phyloP scores from a whole-genome alignment of 2,797 vertebrate species.

The Ptychobarbus kaznakovi region DNA sequence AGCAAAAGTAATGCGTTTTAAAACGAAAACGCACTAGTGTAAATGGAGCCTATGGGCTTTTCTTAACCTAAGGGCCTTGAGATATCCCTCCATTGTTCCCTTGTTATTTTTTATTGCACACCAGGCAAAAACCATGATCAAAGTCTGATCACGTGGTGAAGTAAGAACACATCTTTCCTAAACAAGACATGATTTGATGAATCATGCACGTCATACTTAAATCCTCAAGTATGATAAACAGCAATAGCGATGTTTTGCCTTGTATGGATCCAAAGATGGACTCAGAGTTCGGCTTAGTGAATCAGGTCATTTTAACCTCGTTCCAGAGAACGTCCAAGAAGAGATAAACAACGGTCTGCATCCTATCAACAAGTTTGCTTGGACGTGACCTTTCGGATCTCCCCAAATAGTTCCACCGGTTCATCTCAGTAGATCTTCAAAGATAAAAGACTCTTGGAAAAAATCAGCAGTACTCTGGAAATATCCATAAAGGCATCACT shows the following conservation, averaged over 20 bases:
- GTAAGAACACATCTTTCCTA: constrained; percentile 4
- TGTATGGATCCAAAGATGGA: constrained; percentile 13
- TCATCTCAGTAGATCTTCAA: background rate
- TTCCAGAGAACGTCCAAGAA: background rate
- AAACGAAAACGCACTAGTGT: too few relatives aligned
- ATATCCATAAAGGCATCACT: background rate
- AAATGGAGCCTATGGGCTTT: background rate
- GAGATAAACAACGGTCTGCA: constrained; percentile 3
- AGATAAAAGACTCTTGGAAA: background rate
- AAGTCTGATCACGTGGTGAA: background rate
- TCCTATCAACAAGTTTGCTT: constrained; percentile 21
- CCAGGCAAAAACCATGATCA: background rate
- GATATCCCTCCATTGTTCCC: background rate
- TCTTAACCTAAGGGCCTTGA: background rate
- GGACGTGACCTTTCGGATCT: background rate
- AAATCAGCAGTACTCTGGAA: background rate
- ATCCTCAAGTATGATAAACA: background rate
- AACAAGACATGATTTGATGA: background rate
- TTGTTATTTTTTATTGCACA: background rate
- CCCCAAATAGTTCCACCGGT: constrained; percentile 11
- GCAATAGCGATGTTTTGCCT: background rate
- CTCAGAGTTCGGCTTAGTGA: background rate
- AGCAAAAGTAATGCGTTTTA: too few relatives aligned
- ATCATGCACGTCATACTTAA: background rate
- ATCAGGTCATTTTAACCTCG: background rate